phyloP scores from a whole-genome alignment of 2,888 invertebrate species.

The Acrobasis repandana region DNA sequence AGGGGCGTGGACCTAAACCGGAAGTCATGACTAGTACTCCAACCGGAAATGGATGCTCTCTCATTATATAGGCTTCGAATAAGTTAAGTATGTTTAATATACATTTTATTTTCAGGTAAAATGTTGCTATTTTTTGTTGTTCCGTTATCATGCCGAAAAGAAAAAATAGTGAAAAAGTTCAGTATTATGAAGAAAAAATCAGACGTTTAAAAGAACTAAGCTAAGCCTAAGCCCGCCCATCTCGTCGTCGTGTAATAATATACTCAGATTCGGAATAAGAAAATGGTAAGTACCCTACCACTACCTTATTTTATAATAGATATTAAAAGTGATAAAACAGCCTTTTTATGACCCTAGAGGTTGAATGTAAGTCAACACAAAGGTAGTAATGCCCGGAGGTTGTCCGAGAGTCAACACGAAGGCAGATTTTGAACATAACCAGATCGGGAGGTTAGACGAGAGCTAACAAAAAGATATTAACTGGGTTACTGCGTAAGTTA shows the following conservation, averaged over 20 bases:
- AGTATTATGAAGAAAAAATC: background rate
- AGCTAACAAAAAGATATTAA: background rate
- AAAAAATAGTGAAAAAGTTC: background rate
- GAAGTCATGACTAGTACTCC: too few relatives aligned
- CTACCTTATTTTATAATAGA: background rate
- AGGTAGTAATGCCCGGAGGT: background rate
- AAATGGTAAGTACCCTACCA: conserved; percentile 8
- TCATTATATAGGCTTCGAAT: too few relatives aligned
- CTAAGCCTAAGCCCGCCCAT: background rate
- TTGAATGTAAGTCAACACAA: background rate
- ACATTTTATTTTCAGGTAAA: too few relatives aligned
- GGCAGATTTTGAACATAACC: too few relatives aligned
- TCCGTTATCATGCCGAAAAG: background rate
- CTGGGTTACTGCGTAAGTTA: too few relatives aligned
- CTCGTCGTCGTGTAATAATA: background rate
- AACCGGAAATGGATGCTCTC: too few relatives aligned
- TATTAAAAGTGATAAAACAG: background rate
- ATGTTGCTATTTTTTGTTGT: too few relatives aligned
- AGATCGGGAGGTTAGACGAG: background rate
- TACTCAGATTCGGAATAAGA: background rate
- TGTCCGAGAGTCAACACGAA: background rate
- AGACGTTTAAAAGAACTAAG: background rate
- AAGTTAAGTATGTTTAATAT: too few relatives aligned
- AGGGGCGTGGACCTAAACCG: too few relatives aligned
- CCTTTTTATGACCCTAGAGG: background rate